Evolutionary conservation across 1,140 invertebrate genomes (phyloP), one percentile per base, ranked within the genome.

Genomic region (Hylaeus volcanicus): DNA sequence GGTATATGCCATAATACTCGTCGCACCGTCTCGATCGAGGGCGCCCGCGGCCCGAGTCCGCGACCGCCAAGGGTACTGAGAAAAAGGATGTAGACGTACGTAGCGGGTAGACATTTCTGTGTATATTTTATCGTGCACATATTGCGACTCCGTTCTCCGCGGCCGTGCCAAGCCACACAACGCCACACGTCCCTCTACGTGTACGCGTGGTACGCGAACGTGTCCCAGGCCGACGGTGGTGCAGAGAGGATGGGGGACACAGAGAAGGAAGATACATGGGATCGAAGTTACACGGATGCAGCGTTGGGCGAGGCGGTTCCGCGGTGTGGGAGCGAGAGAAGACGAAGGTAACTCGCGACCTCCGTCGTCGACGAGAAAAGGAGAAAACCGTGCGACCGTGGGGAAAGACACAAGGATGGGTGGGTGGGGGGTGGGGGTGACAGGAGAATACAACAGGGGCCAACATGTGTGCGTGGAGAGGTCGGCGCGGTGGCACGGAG

Each of bases 41-140:
- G 55, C 41, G 55, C 70, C 56, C 14, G 51, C 70, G 58, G 37
- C 37, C 12, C 51, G 39, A 61, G 26, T 26, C 41, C 43, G 43
- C 5, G 14, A 8, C 15, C 12, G 41, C 14, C 41, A 60, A 9
- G n/a, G 15, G 55, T 11, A 55, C 14, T 41, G 74, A 86, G 71
- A 80, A 86, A 83, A 83, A 81, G 84, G 73, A 86, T 74, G 82
- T 64, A 83, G 81, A 75, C 66, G 71, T 70, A 48, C 53, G 64
- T 66, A 56, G 69, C 65, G 60, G 76, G 66, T 86, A 86, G 80
- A 86, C 81, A 79, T 86, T 86, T 86, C 85, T 78, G 83, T 79
- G 86, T 88, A 86, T 88, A 85, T 88, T 88, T 88, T 88, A 88
- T 88, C 84, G 86, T 71, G 83, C 83, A 86, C 83, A 88, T 88